phyloP scores from a whole-genome alignment of 2,888 invertebrate species.

The Craniophora ligustri region DNA sequence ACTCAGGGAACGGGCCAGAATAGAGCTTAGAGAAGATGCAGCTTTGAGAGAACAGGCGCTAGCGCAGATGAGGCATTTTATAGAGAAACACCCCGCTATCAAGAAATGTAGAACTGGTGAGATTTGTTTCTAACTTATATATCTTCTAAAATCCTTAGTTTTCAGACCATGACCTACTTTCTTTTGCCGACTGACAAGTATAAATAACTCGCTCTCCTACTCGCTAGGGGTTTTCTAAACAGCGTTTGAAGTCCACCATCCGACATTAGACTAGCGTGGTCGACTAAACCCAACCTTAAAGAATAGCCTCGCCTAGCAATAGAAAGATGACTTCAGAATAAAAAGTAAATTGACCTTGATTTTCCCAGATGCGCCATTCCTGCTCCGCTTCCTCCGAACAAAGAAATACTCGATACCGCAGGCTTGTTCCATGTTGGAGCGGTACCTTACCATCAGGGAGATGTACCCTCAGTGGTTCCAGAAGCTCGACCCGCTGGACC shows the following conservation, averaged over 20 bases:
- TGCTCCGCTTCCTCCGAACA: constrained; percentile 94
- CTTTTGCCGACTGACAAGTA: no score
- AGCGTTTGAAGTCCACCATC: no score
- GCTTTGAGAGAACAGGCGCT: constrained; percentile 92
- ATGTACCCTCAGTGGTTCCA: constrained; percentile 96
- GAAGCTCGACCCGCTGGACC: constrained; percentile 93
- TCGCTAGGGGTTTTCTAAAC: no score
- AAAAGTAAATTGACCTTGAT: constrained; percentile 1
- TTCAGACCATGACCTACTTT: no score
- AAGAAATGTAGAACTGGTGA: constrained; percentile 93
- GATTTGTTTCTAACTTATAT: constrained; percentile 13
- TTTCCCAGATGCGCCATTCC: constrained; percentile 91
- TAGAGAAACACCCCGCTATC: constrained; percentile 94
- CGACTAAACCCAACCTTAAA: no score
- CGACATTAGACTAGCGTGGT: no score
- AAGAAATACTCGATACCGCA: constrained; percentile 96
- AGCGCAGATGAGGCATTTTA: constrained; percentile 94
- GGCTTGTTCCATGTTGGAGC: constrained; percentile 95
- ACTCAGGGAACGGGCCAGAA: constrained; percentile 90
- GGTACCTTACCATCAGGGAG: constrained; percentile 95
- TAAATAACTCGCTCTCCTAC: no score
- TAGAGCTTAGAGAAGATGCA: constrained; percentile 94
- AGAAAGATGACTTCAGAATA: not conserved
- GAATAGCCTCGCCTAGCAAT: no score
- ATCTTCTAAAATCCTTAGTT: not conserved